Conservation (phyloP, 1,140 invertebrate genomes). For the Bombus ignitus region DNA sequence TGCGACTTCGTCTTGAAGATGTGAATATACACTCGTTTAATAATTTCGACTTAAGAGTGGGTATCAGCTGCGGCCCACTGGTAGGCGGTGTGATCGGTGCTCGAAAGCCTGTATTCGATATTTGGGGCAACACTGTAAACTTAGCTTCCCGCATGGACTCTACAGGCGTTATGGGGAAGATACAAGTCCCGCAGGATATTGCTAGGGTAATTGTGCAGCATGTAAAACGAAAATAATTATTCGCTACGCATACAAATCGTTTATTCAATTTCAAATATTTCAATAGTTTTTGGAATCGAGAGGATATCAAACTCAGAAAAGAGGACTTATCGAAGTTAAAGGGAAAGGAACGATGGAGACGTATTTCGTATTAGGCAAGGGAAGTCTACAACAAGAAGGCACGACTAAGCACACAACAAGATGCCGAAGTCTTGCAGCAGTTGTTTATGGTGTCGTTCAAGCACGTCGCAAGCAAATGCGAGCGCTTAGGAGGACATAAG, state of each 20-base stretch:
- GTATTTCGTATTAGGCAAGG: slow-evolving; percentile 91
- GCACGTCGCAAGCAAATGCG: slow-evolving; percentile 85
- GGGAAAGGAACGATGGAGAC: slow-evolving; percentile 98
- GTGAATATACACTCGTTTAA: slow-evolving; percentile 99
- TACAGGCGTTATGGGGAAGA: slow-evolving; percentile 92
- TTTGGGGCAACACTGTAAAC: slow-evolving; percentile 99
- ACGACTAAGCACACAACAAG: slow-evolving; percentile 86
- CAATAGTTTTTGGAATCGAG: slow-evolving; percentile 87
- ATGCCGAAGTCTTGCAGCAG: slow-evolving; percentile 91
- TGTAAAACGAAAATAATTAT: not conserved
- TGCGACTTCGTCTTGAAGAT: slow-evolving; percentile 94
- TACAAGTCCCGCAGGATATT: slow-evolving; percentile 94
- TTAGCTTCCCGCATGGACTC: slow-evolving; percentile 97
- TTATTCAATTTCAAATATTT: not conserved
- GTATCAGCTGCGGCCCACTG: slow-evolving; percentile 95
- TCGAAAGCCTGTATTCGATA: slow-evolving; percentile 98
- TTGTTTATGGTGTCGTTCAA: slow-evolving; percentile 94
- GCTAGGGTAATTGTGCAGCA: slow-evolving; percentile 85
- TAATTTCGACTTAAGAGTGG: slow-evolving; percentile 97
- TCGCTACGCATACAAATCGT: too few species aligned
- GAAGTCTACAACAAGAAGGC: slow-evolving; percentile 79
- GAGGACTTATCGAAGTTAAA: slow-evolving; percentile 94
- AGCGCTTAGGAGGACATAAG: slow-evolving; percentile 70
- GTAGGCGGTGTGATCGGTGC: slow-evolving; percentile 99
- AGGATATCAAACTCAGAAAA: slow-evolving; percentile 89